These are phyloP conservation scores for Bombus consobrinus DNA, from an alignment of 1,140 invertebrate genomes.

Conservation along the genomic window DNA sequence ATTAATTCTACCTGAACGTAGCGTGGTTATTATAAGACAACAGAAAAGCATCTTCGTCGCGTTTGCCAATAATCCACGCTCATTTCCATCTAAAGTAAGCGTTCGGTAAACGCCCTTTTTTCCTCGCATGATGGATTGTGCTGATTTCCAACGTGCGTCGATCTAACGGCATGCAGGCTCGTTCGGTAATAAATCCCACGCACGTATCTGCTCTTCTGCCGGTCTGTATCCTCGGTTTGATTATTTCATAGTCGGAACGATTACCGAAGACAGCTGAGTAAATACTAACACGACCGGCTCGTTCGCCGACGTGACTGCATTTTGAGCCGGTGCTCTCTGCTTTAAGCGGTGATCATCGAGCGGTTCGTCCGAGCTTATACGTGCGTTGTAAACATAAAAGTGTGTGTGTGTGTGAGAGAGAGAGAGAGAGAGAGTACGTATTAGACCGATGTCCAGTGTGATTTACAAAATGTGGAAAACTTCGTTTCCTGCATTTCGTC, in stretches of 20 bases:
- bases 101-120: conserved; percentile 23
- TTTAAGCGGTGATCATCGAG: conserved; percentile 57
- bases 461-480: no score
- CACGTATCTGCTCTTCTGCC: neutral
- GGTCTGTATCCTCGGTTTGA: conserved; percentile 24
- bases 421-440: no score
- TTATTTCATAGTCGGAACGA: conserved; percentile 58
- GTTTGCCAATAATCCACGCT: conserved; percentile 23
- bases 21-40: conserved; percentile 2
- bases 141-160: conserved; percentile 19
- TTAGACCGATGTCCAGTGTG: no score
- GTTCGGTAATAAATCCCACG: conserved; percentile 21
- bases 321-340: conserved; percentile 25
- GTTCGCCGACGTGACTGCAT: conserved; percentile 23
- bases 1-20: neutral
- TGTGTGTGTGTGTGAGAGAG: no score
- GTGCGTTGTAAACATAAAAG: conserved; percentile 48
- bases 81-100: conserved; percentile 51
- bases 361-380: conserved; percentile 34
- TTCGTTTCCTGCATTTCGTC: no score
- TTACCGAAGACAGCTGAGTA: conserved; percentile 41
- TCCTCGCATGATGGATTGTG: conserved; percentile 24
- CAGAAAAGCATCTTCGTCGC: neutral
- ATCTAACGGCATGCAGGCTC: neutral
- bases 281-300: conserved; percentile 30